phyloP scores from a whole-genome alignment of 2,797 vertebrate species.

The Lithobates pipiens region DNA sequence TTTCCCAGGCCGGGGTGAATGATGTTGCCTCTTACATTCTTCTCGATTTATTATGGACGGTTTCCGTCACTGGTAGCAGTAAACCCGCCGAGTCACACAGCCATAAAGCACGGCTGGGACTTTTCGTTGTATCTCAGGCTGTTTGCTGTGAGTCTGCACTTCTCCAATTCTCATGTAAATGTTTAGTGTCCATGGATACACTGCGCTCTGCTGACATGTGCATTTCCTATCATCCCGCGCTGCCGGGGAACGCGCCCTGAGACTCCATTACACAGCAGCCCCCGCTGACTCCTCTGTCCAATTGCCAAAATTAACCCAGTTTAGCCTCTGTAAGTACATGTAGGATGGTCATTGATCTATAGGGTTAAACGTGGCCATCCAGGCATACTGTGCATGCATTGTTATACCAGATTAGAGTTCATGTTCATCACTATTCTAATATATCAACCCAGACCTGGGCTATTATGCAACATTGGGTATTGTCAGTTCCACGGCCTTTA shows the following conservation, averaged over 20 bases:
- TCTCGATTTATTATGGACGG: not conserved
- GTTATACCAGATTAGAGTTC: too few relatives aligned
- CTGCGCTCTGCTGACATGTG: constrained; percentile 21
- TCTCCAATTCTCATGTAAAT: constrained; percentile 65
- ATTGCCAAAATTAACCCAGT: not conserved
- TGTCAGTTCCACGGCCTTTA: too few relatives aligned
- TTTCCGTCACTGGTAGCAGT: not conserved
- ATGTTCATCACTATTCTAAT: too few relatives aligned
- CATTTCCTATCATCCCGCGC: constrained; percentile 65
- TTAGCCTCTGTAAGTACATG: too few relatives aligned
- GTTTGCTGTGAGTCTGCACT: constrained; percentile 48
- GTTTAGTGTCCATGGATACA: constrained; percentile 68
- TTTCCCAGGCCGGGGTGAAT: too few relatives aligned
- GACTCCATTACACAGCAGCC: not conserved
- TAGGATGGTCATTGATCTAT: too few relatives aligned
- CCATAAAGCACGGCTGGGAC: not conserved
- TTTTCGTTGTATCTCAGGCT: not conserved
- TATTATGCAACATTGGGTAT: too few relatives aligned
- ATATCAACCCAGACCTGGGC: too few relatives aligned
- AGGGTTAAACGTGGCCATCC: too few relatives aligned
- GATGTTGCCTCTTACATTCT: too few relatives aligned
- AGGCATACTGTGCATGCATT: too few relatives aligned
- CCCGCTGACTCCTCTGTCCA: not conserved
- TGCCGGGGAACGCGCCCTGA: not conserved
- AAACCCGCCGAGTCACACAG: not conserved